Evolutionary conservation across 2,113 vertebrate genomes (phyloP).

Genomic region (Cyanoderma ruficeps): DNA sequence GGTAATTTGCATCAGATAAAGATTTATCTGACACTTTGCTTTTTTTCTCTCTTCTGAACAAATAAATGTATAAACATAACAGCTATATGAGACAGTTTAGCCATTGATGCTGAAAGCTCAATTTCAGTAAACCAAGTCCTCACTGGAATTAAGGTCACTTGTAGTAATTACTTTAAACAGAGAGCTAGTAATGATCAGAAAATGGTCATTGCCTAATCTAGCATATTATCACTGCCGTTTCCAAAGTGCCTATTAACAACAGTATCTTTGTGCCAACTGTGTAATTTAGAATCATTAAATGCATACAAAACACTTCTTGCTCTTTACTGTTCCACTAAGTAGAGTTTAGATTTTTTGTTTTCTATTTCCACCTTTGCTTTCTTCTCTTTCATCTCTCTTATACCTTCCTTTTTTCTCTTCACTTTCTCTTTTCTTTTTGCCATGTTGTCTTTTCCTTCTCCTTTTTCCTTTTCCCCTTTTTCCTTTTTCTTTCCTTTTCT

Average conservation of each 20-base stretch:
- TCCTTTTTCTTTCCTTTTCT: neutral
- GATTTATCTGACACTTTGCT: neutral
- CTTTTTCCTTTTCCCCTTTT: neutral
- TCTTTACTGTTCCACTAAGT: neutral
- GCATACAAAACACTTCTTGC: neutral
- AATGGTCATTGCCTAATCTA: conserved; percentile 8
- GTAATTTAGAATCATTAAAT: neutral
- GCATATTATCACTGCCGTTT: neutral
- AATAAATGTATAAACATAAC: neutral
- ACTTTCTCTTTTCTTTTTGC: neutral
- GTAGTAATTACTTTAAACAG: conserved; percentile 3
- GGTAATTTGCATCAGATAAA: neutral
- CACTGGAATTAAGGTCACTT: neutral
- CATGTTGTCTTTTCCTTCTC: too few species aligned
- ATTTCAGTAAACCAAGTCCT: neutral
- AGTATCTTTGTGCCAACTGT: neutral
- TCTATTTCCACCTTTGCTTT: neutral
- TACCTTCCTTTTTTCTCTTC: neutral
- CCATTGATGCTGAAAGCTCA: neutral
- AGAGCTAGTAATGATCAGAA: neutral
- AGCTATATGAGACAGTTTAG: neutral
- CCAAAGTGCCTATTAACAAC: neutral
- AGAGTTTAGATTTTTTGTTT: neutral
- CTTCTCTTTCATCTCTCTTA: neutral
- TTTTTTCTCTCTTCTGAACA: neutral